Evolutionary conservation across 2,113 vertebrate species (phyloP), one percentile per base, ranked within the genome.

Genomic region (Hippoglossus stenolepis): DNA sequence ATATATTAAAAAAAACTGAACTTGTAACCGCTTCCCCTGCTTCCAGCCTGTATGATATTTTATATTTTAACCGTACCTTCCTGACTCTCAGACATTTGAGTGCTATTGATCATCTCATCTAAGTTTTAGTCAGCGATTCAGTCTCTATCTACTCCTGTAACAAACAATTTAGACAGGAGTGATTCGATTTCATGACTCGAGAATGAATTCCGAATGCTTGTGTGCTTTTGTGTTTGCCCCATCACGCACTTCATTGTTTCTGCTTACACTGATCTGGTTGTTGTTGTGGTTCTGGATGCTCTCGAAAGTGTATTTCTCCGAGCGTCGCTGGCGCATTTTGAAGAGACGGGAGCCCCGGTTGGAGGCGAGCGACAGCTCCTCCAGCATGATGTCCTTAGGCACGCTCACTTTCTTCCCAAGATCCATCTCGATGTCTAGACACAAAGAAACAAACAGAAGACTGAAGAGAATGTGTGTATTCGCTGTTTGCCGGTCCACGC

Each of bases 301-400:
- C 88, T 99, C 97, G 24, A 96, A 98, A 0, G 98, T 99, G 82
- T 96, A 99, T 87, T 98, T 99, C 88, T 99, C 98, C 0, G 97
- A 97, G 85, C 98, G 96, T 79, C 93, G 94, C 93, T 99, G 97
- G 15, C 98, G 96, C 93, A 96, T 96, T 93, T 98, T 98, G 90
- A 99, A 99, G 35, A 99, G 96, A 28, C 96, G 93, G 73, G 98
- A 97, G 0, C 98, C 98, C 57, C 97, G 95, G 89, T 99, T 99
- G 79, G 95, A 95, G 68, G 96, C 90, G 0, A 96, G 93, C 0
- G 97, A 98, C 51, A 99, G 78, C 79, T 99, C 98, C 62, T 99
- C 98, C 84, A 99, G 90, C 98, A 99, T 99, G 91, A 99, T 98
- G 74, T 99, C 98, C 84, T 94, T 96, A 24, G 98, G 98, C 0